Base-by-base conservation (phyloP, 2,888 invertebrate species). In the Acanthopleura granulata region DNA sequence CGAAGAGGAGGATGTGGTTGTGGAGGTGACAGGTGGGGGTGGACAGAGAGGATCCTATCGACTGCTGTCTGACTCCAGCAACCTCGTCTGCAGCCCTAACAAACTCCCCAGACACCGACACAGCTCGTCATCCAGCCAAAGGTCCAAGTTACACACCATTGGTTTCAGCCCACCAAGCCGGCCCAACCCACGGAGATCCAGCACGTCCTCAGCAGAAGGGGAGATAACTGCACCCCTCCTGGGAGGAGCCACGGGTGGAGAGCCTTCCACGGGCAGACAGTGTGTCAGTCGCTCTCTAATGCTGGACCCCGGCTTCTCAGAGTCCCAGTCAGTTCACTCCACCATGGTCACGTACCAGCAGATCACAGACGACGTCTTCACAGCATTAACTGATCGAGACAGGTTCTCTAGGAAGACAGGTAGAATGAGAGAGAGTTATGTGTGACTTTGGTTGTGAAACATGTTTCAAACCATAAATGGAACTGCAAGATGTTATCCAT, bases 1-100 rank as follows among this genome's bases (percentile, higher is more conserved):
- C 4, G 66, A 57, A 4, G 57, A 66, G 6, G 66, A 66, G 25
- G 66, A 66, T 66, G 66, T 66, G 4, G 25, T 66, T 27, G 66
- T 66, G 1, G 66, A 66, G 25, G 29, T 66, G 3, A 66, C 25
- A 12, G 66, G 66, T 6, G 66, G 66, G 9, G 22, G 12, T 66
- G 66, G 66, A 6, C 66, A 27, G 16, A 22, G 66, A 66, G 66
- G 29, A 22, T 66, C 66, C 29, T 66, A 66, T 25, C 22, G 29
- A 6, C 29, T 66, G 1, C 29, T 66, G 29, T 66, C 66, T 27
- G 66, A 66, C 16, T 66, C 66, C 66, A 27, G 27, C 14, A 66
- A 66, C 29, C 25, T 66, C 3, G 15, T 66, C 25, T 27, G 66
- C 22, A 66, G 66, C 25, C 66, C 66, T 9, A 66, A 22, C 29